Evolutionary conservation across 2,113 vertebrate genomes (phyloP).

Genomic region (Corythornis madagascariensis): DNA sequence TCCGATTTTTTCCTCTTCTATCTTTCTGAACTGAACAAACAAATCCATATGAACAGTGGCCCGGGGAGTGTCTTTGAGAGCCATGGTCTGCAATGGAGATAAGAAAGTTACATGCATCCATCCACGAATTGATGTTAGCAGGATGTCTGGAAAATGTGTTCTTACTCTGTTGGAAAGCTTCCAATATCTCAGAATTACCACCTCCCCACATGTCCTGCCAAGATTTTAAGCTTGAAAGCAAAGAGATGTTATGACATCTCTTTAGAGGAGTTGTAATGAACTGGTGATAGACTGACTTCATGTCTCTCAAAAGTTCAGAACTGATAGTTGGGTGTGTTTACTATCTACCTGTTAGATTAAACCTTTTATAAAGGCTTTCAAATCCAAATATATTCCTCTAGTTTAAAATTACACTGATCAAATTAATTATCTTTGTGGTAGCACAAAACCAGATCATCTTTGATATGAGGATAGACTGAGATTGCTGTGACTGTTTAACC

Average conservation of each 20-base stretch:
- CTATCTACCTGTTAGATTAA: neutral
- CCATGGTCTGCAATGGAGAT: neutral
- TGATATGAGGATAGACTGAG: neutral
- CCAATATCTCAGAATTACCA: neutral
- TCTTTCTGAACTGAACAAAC: slow-evolving; percentile 14
- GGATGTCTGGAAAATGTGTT: slow-evolving; percentile 6
- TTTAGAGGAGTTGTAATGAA: neutral
- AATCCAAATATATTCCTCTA: neutral
- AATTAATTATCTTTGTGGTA: neutral
- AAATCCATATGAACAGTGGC: slow-evolving; percentile 1
- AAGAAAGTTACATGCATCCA: neutral
- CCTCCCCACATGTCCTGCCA: neutral
- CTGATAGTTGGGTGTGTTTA: neutral
- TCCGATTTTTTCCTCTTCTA: neutral
- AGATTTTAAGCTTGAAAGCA: neutral
- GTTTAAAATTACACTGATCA: rapidly evolving
- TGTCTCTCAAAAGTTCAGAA: neutral
- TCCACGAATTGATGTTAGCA: neutral
- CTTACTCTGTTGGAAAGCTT: slow-evolving; percentile 13
- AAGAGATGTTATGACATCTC: neutral
- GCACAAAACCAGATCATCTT: neutral
- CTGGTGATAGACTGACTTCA: neutral
- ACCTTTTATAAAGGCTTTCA: neutral
- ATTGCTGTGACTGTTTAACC: neutral
- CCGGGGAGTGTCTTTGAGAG: neutral